phyloP scores from a whole-genome alignment of 2,113 vertebrate genomes.

The Labeo rohita region DNA sequence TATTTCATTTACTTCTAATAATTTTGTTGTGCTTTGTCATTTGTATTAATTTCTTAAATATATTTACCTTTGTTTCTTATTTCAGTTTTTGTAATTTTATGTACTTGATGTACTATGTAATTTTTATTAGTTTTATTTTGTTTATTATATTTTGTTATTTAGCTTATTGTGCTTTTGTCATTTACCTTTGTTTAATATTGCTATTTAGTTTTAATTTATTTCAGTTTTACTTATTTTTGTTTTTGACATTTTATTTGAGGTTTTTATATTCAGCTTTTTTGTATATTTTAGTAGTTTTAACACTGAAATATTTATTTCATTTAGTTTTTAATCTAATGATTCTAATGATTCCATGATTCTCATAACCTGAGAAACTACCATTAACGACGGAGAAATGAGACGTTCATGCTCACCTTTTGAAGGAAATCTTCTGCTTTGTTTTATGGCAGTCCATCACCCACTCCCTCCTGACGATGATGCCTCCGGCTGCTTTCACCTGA shows the following conservation, averaged over 20 bases:
- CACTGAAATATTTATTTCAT: too few relatives aligned
- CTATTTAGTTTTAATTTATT: neutral
- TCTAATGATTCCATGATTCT: neutral
- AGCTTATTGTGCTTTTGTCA: neutral
- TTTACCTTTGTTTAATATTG: neutral
- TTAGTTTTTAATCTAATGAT: too few relatives aligned
- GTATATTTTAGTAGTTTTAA: too few relatives aligned
- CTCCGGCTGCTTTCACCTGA: constrained; percentile 87
- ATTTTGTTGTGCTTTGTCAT: too few relatives aligned
- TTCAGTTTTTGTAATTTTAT: neutral
- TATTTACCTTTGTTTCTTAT: neutral
- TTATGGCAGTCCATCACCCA: constrained; percentile 89
- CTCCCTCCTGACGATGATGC: constrained; percentile 85
- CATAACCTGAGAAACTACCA: neutral
- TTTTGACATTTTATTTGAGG: too few relatives aligned
- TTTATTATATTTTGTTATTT: neutral
- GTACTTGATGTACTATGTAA: neutral
- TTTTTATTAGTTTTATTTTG: neutral
- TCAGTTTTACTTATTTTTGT: too few relatives aligned
- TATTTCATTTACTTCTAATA: too few relatives aligned
- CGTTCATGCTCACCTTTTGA: constrained; percentile 73
- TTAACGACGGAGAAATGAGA: neutral
- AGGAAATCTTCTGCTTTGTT: constrained; percentile 80
- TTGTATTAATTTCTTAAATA: neutral
- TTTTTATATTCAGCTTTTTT: too few relatives aligned